A percentile compares a stretch with the other conserved stretches of the same genome.
phyloP scores from a whole-genome alignment of 2,113 vertebrate genomes.

The Progne subis region DNA sequence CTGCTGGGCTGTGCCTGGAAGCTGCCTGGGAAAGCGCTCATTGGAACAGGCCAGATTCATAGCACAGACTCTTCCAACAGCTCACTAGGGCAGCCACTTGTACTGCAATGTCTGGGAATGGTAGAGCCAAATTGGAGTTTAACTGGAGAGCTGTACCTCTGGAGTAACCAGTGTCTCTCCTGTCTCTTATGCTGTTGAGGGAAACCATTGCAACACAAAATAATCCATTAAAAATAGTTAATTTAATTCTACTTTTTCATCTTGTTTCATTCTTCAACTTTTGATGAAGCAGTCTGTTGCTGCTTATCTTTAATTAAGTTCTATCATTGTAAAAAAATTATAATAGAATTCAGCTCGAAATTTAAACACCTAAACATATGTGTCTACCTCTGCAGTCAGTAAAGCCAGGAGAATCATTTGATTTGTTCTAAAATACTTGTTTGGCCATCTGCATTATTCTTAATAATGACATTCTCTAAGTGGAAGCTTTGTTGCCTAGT shows the following conservation, averaged over 20 bases:
- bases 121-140: background rate
- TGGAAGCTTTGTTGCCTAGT: background rate
- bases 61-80: background rate
- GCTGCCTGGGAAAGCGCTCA: background rate
- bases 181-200: background rate
- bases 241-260: background rate
- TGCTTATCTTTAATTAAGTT: background rate
- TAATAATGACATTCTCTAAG: background rate
- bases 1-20: background rate
- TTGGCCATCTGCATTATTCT: background rate
- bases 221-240: background rate
- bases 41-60: background rate
- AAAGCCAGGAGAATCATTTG: background rate
- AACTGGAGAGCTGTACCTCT: background rate
- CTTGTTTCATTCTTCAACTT: background rate
- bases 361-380: background rate
- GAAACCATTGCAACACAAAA: background rate
- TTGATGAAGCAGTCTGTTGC: background rate
- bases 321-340: background rate
- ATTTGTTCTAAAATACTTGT: background rate
- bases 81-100: background rate
- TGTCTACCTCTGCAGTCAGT: background rate
- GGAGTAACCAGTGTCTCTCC: background rate
- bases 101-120: background rate
- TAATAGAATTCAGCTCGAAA: background rate